Evolutionary conservation across 1,140 invertebrate species (phyloP), one percentile per base, ranked within the genome.

Genomic region (Penaeus vannamei): DNA sequence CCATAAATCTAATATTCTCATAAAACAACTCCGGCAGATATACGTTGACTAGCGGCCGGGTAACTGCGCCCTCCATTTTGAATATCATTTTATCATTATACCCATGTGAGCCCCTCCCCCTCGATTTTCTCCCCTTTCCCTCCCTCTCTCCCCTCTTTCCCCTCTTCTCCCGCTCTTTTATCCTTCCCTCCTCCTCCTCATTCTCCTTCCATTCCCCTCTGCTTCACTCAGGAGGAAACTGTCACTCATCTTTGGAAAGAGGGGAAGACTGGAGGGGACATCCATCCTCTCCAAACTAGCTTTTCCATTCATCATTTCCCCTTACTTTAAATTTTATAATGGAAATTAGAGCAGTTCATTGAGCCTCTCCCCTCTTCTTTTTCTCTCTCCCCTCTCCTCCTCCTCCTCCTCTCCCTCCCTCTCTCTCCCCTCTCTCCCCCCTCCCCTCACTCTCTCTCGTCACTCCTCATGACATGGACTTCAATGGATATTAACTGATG

Each of bases 301-400:
- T 86, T 77, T 66, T 53, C 64, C 82, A 85, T 89, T 89, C 82
- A 89, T 85, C 82, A 89, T 89, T 89, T 85, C 82, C 82, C 72
- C 82, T 84, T 85, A 66, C 87, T 89, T 89, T 89, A 80, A 61
- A 89, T 89, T 89, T 89, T 89, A 89, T 89, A 85, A 88, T 88
- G 87, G 80, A 88, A 88, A 88, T 88, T 88, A 88, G 87, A 82
- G 69, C 60, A 88, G 66, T 88, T 88, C 87, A 88, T 84, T 76
- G 87, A 83, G 87, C 32, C n/a, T 62, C 60, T 84, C 82, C 87
- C 87, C 53, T 84, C 81, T 29, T 46, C 79, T 46, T 53, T 32
- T 32, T n/a, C 77, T 53, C 36, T 53, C 17, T 23, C 42, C 72
- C 42, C 29, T 32, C 46, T 23, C 81, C 59, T 62, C 23, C 53